Evolutionary conservation across 2,113 vertebrate species (phyloP), one percentile per base, ranked within the genome.

Genomic region (Labrus mixtus): DNA sequence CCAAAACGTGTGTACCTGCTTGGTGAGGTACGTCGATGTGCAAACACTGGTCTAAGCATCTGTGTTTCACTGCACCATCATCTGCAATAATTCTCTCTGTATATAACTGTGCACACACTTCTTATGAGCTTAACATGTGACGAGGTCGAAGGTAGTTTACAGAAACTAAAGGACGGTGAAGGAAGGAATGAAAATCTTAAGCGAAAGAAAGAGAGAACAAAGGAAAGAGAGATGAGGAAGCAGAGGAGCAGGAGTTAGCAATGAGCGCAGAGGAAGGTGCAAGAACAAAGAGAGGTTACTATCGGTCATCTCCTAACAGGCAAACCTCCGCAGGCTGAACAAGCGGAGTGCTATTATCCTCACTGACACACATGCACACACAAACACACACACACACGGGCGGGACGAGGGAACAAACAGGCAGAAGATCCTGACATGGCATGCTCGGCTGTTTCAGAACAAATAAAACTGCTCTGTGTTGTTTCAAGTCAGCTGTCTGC

Each of bases 241-340:
- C 61, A 57, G 39, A 3, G 10, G 58, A 82, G 60, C 4, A 65
- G 41, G 60, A 77, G 53, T 25, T 51, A 25, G 41, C 60, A 77
- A 46, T 10, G 41, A 58, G 66, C 7, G 4, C 23, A 15, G 8
- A 56, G 68, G 58, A 70, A 64, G 62, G 16, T 11, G 22, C 0
- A 10, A 83, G 84, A 90, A 85, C 88, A 88, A 87, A 90, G 89
- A 83, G 25, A 83, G 92, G 93, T 94, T 92, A 94, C 86, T 87
- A 43, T 87, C 81, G 88, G 89, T 79, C 90, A 13, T 88, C 69
- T 76, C 46, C 57, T 75, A 53, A 81, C 56, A 85, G 63, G 78
- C 73, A 78, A 83, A 78, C 63, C 70, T 71, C 69, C 9, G 43
- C 68, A 75, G 69, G 72, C 85, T 72, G 29, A 46, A 63, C 57